Base-by-base conservation (phyloP, 1,140 invertebrate genomes). In the Metopolophium dirhodum region DNA sequence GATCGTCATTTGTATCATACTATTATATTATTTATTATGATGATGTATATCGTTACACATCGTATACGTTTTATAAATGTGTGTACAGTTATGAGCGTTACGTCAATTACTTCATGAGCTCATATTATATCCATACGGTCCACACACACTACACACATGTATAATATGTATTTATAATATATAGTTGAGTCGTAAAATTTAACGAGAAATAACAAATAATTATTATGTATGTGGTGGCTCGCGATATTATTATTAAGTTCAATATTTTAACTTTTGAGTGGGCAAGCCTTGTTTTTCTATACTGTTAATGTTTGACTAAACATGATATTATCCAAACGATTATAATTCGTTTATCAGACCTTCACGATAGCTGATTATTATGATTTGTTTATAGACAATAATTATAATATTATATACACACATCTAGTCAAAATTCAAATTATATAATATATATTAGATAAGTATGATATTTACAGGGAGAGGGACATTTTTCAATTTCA, bases 171-270 rank as follows among this genome's bases (percentile, higher is more conserved):
- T 23, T 35, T 41, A 41, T 83, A 41, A 41, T 83, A 83, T 41
- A 41, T 41, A 41, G 37, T 85, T 9, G 9, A 20, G 30, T 87
- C 2, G 18, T 87, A 20, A 18, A 87, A 87, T 35, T 30, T 7
- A 49, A 87, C 86, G 6, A 87, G 26, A 87, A 49, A 87, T 87
- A 87, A 49, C 14, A 20, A 87, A n/a, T n/a, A 87, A 87, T 87
- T 87, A 47, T 49, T 47, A 30, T 77, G 61, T n/a, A n/a, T n/a
- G 14, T 77, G n/a, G 20, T 54, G 30, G 30, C 14, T 35, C 4
- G 41, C 45, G 23, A 86, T 47, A 45, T 26, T 47, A 22, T 86
- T 86, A 45, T 86, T 47, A 18, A 14, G 23, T n/a, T 47, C 26
- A 45, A 47, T 86, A 41, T 86, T 45, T 47, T 45, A n/a, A 47